phyloP scores from a whole-genome alignment of 2,888 invertebrate genomes.

The Gasteruption jaculator region DNA sequence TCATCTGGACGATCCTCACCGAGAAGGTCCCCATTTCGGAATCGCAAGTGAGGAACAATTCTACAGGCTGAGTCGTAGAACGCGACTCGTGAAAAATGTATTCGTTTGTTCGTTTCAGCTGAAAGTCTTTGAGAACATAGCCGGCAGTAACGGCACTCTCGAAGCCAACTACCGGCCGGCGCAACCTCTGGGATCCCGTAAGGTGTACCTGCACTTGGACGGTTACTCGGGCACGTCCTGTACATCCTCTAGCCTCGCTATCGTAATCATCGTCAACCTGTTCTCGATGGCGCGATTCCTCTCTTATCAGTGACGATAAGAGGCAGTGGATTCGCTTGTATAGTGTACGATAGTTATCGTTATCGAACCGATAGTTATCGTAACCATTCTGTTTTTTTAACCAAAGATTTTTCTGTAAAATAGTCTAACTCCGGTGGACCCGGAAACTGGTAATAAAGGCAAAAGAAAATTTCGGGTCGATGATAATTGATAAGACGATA shows the following conservation, averaged over 20 bases:
- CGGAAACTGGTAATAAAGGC: no score
- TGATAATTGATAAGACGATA: no score
- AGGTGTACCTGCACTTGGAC: conserved; percentile 32
- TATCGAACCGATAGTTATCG: background rate
- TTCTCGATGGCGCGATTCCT: no score
- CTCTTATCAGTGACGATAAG: no score
- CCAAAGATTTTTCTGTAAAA: no score
- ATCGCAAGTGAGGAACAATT: conserved; percentile 46
- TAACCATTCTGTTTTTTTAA: background rate
- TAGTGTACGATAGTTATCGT: no score
- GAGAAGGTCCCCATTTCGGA: conserved; percentile 56
- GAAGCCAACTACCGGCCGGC: conserved; percentile 51
- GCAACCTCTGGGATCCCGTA: conserved; percentile 41
- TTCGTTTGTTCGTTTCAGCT: conserved; percentile 26
- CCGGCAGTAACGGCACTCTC: conserved; percentile 28
- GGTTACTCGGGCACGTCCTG: conserved; percentile 28
- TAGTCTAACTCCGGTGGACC: no score
- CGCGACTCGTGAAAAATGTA: background rate
- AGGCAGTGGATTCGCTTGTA: no score
- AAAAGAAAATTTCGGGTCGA: no score
- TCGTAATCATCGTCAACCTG: no score
- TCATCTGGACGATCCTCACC: conserved; percentile 66
- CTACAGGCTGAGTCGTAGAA: background rate
- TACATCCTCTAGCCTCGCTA: no score
- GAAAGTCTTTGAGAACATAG: conserved; percentile 27